A percentile compares a stretch with the other conserved stretches of the same genome.
phyloP scores from a whole-genome alignment of 2,797 vertebrate species.

The Pangasius mekongensis region DNA sequence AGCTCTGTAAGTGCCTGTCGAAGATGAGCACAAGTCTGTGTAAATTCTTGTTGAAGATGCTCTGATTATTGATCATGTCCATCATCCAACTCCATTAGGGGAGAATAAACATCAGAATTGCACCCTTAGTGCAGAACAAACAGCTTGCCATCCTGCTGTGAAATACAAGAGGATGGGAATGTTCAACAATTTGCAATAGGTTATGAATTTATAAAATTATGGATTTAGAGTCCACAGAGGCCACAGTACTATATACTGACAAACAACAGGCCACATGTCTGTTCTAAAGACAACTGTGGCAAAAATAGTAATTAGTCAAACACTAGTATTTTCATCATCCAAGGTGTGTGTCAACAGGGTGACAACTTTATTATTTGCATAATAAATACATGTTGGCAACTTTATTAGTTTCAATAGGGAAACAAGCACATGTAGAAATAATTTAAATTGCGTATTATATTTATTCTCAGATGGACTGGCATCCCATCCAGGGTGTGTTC shows the following conservation, averaged over 20 bases:
- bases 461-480: background rate
- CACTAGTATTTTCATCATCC: background rate
- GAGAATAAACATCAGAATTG: background rate
- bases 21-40: background rate
- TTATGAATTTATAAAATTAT: slow-evolving; percentile 2
- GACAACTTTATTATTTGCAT: background rate
- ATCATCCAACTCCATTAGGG: background rate
- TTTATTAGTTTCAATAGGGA: too few relatives aligned
- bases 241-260: background rate
- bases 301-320: background rate
- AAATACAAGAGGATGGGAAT: background rate
- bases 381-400: too few relatives aligned
- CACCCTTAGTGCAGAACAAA: background rate
- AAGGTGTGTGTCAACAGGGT: background rate
- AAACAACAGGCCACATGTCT: background rate
- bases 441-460: background rate
- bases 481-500: background rate
- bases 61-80: background rate
- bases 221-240: background rate
- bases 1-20: background rate
- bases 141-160: background rate
- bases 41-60: background rate
- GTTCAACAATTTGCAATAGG: background rate
- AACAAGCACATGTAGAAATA: background rate
- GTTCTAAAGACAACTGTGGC: background rate